A percentile compares a stretch with the other conserved stretches of the same genome.
phyloP scores from a whole-genome alignment of 2,113 vertebrate genomes.

The Lethenteron reissneri region DNA sequence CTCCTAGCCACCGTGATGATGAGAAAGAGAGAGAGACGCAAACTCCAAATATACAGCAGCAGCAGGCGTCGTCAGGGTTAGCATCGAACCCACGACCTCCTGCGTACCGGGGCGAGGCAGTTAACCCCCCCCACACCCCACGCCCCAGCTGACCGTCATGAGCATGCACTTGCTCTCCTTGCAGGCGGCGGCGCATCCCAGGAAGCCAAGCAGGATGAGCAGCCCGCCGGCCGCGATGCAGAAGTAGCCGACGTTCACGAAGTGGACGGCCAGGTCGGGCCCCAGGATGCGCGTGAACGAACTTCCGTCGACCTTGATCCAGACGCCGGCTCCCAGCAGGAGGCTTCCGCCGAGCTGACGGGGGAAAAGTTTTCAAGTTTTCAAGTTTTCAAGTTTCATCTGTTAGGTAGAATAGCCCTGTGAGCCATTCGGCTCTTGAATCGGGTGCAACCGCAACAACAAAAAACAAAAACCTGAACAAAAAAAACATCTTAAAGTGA shows the following conservation, averaged over 20 bases:
- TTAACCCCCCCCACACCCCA: not conserved
- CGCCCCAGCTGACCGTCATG: slow-evolving; percentile 30
- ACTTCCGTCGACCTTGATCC: slow-evolving; percentile 34
- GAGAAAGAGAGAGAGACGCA: not conserved
- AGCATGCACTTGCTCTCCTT: slow-evolving; percentile 70
- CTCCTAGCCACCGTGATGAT: no score
- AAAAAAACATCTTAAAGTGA: not conserved
- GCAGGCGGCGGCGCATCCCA: slow-evolving; percentile 47
- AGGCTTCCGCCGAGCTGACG: slow-evolving; percentile 34
- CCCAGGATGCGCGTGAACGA: slow-evolving; percentile 38
- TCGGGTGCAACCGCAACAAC: not conserved
- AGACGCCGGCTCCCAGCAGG: slow-evolving; percentile 49
- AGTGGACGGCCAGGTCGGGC: slow-evolving; percentile 21
- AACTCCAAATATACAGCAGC: not conserved
- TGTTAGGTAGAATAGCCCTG: no score
- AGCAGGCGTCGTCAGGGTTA: not conserved
- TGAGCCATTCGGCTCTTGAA: no score
- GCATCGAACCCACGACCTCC: not conserved
- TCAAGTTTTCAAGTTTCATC: no score
- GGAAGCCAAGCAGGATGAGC: slow-evolving; percentile 41
- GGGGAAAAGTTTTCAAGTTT: slow-evolving; percentile 10
- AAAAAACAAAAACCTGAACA: not conserved
- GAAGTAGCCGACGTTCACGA: slow-evolving; percentile 47
- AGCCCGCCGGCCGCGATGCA: slow-evolving; percentile 36
- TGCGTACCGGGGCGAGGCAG: no score